phyloP scores from a whole-genome alignment of 2,888 invertebrate genomes.

The Cecidostiba fungosa region DNA sequence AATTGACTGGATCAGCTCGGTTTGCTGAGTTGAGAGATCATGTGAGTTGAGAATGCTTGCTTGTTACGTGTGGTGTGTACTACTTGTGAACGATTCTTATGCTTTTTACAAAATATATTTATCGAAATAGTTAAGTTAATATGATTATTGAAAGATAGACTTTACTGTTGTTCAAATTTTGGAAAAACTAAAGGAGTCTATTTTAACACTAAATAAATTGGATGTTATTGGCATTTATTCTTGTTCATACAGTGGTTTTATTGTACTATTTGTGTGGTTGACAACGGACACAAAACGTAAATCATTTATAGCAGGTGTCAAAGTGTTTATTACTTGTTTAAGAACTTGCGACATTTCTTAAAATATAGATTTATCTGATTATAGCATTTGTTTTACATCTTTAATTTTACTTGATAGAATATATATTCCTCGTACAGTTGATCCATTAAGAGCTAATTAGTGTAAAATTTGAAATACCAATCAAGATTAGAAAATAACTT shows the following conservation, averaged over 20 bases:
- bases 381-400: neutral
- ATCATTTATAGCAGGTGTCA: neutral
- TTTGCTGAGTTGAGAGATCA: conserved; percentile 20
- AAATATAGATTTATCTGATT: neutral
- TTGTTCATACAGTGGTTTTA: neutral
- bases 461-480: neutral
- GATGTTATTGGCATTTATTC: neutral
- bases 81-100: neutral
- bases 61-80: neutral
- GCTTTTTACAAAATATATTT: neutral
- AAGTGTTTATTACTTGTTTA: neutral
- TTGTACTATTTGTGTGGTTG: neutral
- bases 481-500: neutral
- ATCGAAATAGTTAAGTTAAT: too few relatives aligned
- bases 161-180: too few relatives aligned
- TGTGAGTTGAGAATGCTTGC: conserved; percentile 17
- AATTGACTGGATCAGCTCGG: neutral
- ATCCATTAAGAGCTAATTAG: neutral
- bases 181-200: neutral
- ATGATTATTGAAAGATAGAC: too few relatives aligned
- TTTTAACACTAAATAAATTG: neutral
- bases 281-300: neutral
- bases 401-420: neutral
- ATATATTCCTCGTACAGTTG: too few relatives aligned
- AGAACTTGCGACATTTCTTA: neutral